Conservation (phyloP, 1,140 invertebrate genomes). For the Pentalonia nigronervosa region DNA sequence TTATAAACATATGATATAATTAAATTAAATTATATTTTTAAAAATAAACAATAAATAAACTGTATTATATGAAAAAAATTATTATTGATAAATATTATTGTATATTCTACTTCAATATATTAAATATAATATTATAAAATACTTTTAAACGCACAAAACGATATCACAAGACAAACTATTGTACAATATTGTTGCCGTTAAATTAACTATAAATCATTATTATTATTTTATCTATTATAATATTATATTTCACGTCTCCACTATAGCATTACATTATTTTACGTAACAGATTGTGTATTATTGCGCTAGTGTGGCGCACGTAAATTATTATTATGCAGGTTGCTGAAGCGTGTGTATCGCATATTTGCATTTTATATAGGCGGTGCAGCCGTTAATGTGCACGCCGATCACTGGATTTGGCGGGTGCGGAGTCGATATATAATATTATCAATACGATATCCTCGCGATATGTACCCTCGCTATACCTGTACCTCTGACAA, state of each 20-base stretch:
- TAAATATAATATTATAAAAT: too few relatives aligned
- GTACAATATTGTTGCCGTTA: neutral
- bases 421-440: neutral
- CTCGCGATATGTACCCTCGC: neutral
- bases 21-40: neutral
- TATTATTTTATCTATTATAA: neutral
- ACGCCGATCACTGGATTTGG: conserved; percentile 9
- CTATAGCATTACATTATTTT: neutral
- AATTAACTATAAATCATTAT: neutral
- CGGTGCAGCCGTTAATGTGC: neutral
- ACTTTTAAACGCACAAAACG: neutral
- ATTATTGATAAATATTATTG: neutral
- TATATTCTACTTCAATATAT: too few relatives aligned
- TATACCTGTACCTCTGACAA: conserved; percentile 15
- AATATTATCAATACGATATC: conserved; percentile 8
- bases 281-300: neutral
- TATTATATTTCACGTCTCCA: neutral
- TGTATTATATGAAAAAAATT: neutral
- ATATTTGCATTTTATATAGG: conserved; percentile 1
- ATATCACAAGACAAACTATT: neutral
- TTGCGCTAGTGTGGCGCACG: neutral
- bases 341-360: neutral
- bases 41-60: neutral
- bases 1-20: neutral
- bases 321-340: neutral